phyloP scores from a whole-genome alignment of 2,797 vertebrate genomes.

The Xenops minutus region DNA sequence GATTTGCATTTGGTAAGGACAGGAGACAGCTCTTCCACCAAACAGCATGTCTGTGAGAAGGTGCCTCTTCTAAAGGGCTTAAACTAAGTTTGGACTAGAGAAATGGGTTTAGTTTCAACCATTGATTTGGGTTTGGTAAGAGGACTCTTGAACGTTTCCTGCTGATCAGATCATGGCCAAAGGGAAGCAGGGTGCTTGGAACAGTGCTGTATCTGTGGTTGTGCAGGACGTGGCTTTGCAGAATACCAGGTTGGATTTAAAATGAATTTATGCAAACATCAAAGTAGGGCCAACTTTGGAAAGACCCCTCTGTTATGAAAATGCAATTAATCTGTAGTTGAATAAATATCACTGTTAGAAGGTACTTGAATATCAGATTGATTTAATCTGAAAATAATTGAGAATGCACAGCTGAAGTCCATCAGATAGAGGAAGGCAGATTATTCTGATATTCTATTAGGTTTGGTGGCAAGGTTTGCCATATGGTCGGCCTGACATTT shows the following conservation, averaged over 20 bases:
- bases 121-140: background rate
- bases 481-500: accelerated
- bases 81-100: background rate
- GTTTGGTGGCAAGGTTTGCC: background rate
- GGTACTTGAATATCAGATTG: background rate
- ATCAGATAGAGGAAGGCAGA: background rate
- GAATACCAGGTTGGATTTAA: background rate
- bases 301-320: background rate
- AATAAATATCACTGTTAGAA: background rate
- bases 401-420: background rate
- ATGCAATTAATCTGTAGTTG: background rate
- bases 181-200: background rate
- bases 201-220: accelerated
- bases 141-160: background rate
- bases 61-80: background rate
- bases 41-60: background rate
- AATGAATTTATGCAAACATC: background rate
- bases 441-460: background rate
- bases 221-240: background rate
- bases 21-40: background rate
- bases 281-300: background rate
- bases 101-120: background rate
- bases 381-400: conserved; percentile 3
- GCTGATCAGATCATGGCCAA: background rate
- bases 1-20: accelerated